phyloP scores from a whole-genome alignment of 1,140 invertebrate genomes.

The Eriosoma lanigerum region DNA sequence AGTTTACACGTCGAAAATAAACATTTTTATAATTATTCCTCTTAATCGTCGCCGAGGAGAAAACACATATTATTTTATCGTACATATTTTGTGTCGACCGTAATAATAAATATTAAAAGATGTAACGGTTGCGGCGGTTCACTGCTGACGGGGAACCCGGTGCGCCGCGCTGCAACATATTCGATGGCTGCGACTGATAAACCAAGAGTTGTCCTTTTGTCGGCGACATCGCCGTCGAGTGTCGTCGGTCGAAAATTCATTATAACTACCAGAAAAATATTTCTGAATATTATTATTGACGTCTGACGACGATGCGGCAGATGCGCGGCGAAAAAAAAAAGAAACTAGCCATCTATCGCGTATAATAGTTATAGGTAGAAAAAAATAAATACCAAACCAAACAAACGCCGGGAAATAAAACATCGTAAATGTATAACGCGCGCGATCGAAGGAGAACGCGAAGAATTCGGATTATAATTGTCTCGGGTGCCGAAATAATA shows the following conservation, averaged over 20 bases:
- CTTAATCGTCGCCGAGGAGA: neutral
- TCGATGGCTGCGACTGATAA: conserved; percentile 15
- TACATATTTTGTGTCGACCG: neutral
- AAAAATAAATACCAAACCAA: neutral
- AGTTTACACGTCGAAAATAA: neutral
- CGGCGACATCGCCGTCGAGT: neutral
- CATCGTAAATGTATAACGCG: conserved; percentile 20
- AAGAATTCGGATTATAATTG: conserved; percentile 48
- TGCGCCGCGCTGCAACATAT: neutral
- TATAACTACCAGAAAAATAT: conserved; percentile 23
- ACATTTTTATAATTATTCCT: neutral
- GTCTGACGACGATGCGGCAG: neutral
- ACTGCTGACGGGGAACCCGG: too few relatives aligned
- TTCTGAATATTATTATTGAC: conserved; percentile 17
- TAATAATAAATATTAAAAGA: too few relatives aligned
- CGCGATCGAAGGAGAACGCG: neutral
- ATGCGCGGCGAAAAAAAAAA: neutral
- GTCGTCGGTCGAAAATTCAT: conserved; percentile 14
- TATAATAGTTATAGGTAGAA: too few relatives aligned
- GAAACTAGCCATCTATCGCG: too few relatives aligned
- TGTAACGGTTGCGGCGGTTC: too few relatives aligned
- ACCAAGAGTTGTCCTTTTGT: conserved; percentile 27
- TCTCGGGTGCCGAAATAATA: conserved; percentile 4
- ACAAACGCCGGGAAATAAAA: conserved; percentile 19
- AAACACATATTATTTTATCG: neutral